Conservation (phyloP, 2,888 invertebrate species). For the Polymixis flavicincta region DNA sequence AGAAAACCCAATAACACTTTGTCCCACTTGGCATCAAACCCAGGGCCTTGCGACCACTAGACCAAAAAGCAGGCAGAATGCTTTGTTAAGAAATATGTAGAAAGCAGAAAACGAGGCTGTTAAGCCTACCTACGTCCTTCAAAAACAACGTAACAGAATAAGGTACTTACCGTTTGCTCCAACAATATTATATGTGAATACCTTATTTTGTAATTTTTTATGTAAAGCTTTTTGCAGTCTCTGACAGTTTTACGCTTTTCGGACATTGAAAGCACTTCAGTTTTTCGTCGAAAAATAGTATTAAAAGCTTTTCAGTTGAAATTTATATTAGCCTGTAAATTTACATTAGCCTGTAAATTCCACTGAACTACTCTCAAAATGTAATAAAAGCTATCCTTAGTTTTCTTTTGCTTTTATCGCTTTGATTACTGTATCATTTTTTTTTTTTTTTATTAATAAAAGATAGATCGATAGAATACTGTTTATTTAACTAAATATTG, state of each 20-base stretch:
- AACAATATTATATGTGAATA: neutral
- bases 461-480: no score
- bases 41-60: no score
- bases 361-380: neutral
- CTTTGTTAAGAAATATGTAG: neutral
- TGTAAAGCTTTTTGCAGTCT: neutral
- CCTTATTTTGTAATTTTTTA: neutral
- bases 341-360: neutral
- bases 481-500: conserved; percentile 37
- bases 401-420: neutral
- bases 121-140: neutral
- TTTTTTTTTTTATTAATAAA: neutral
- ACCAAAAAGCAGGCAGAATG: no score
- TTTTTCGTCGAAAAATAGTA: neutral
- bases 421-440: neutral
- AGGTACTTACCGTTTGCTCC: neutral
- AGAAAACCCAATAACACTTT: no score
- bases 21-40: no score
- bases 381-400: neutral
- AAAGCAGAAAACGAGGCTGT: neutral
- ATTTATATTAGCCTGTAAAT: conserved; percentile 1
- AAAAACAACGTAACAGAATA: neutral
- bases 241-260: conserved; percentile 10
- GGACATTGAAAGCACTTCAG: conserved; percentile 8
- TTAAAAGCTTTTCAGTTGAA: conserved; percentile 4